These are phyloP conservation scores for Lophotis ruficrista DNA, from an alignment of 2,113 vertebrate species.

Conservation along the genomic window DNA sequence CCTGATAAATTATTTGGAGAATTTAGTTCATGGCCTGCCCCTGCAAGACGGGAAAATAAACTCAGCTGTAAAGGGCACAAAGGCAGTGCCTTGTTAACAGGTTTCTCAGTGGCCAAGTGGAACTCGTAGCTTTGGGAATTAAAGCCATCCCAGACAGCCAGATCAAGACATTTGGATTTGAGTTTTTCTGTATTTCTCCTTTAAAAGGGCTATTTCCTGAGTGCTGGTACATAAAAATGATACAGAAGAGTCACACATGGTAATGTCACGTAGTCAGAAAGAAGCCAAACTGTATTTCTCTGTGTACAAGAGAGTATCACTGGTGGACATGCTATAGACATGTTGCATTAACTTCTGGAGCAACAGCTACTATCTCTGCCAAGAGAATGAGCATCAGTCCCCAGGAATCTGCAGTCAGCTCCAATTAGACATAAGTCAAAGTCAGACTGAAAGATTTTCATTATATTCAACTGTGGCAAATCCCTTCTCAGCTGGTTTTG, in stretches of 20 bases:
- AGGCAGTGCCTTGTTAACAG: neutral
- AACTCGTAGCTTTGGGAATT: neutral
- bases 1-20: neutral
- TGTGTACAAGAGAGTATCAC: neutral
- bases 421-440: neutral
- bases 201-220: neutral
- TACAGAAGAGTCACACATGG: neutral
- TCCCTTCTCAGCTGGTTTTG: slow-evolving; percentile 21
- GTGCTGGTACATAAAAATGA: neutral
- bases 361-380: neutral
- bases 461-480: slow-evolving; percentile 39
- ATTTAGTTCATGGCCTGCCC: neutral
- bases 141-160: neutral
- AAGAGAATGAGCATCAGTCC: neutral
- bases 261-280: neutral
- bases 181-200: neutral
- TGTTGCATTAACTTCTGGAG: neutral
- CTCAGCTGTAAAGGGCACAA: neutral
- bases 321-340: neutral
- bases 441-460: slow-evolving; percentile 19
- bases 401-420: slow-evolving; percentile 27
- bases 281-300: neutral
- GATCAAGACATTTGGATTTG: neutral
- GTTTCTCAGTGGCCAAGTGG: neutral
- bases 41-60: neutral